phyloP scores from a whole-genome alignment of 2,888 invertebrate genomes.

The Cataglyphis cursor region DNA sequence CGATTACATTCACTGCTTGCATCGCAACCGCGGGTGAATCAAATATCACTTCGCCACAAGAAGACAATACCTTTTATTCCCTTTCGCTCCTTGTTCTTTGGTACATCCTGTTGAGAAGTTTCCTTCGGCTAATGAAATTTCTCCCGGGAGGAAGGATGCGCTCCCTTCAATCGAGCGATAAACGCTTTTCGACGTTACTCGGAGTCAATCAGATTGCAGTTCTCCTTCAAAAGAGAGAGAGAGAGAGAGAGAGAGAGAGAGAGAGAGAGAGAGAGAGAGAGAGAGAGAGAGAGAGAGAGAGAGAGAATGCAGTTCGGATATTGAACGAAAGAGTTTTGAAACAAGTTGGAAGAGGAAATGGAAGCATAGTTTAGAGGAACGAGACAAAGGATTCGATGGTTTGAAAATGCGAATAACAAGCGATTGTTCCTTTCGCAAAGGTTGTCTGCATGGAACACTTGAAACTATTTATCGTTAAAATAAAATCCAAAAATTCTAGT shows the following conservation, averaged over 20 bases:
- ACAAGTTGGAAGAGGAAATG: constrained; percentile 24
- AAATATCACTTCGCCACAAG: constrained; percentile 30
- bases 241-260: neutral
- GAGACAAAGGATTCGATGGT: constrained; percentile 20
- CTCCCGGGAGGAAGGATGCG: constrained; percentile 36
- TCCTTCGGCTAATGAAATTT: constrained; percentile 45
- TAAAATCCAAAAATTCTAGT: neutral
- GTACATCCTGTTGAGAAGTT: constrained; percentile 46
- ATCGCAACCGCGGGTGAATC: constrained; percentile 1
- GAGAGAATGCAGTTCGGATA: constrained; percentile 26
- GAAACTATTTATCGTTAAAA: neutral
- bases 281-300: no score
- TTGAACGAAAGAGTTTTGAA: constrained; percentile 26
- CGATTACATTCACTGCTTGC: constrained; percentile 29
- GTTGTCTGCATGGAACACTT: neutral
- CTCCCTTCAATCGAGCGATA: constrained; percentile 28
- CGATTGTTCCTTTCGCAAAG: neutral
- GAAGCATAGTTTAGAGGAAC: constrained; percentile 2
- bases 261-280: constrained; percentile 6
- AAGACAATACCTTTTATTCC: constrained; percentile 38
- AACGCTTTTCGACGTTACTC: constrained; percentile 36
- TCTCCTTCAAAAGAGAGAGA: constrained; percentile 4
- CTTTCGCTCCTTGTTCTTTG: neutral
- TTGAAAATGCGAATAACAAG: constrained; percentile 5
- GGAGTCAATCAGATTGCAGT: constrained; percentile 48